Evolutionary conservation across 2,113 vertebrate genomes (phyloP), one percentile per base, ranked within the genome.

Genomic region (Perca fluviatilis): DNA sequence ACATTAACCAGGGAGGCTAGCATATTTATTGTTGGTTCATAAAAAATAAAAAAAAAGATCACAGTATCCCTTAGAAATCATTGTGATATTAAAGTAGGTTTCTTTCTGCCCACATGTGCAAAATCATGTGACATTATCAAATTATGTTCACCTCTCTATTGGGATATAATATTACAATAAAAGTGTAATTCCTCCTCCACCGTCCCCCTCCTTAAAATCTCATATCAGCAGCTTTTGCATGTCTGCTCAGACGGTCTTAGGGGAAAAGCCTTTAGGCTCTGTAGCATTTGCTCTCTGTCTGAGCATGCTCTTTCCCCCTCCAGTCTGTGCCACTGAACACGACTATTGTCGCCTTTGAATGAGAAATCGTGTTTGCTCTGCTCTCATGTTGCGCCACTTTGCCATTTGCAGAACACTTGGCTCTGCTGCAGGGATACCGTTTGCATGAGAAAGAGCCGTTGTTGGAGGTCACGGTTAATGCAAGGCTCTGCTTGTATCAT

Each of bases 321-420:
- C 54, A 40, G 64, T 14, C 46, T 23, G 33, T 10, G 33, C 51
- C 64, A 4, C 66, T 62, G 69, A 60, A 7, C 66, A 23, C 16
- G 30, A 14, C 72, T 1, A 64, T 36, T 19, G 77, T 78, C 8
- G 33, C 62, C 67, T 83, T 5, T 77, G 66, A 79, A 79, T 68
- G 69, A 84, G 51, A 46, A 14, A 16, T 56, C 0, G 6, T 81
- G 82, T 87, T 87, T 80, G 69, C 79, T 78, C 58, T 77, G 72
- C 78, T 75, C 69, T 85, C 78, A 56, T 4, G 68, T 63, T 16
- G 70, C 62, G 68, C 10, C 79, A 51, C 62, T 61, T 63, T 83
- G 6, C 72, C 56, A 14, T 82, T 70, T 69, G 53, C 69, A 70
- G 53, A 82, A 18, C 62, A 7, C 81, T 82, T 30, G 63, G 74